phyloP scores from a whole-genome alignment of 2,113 vertebrate species.

The Gymnorhina tibicen region DNA sequence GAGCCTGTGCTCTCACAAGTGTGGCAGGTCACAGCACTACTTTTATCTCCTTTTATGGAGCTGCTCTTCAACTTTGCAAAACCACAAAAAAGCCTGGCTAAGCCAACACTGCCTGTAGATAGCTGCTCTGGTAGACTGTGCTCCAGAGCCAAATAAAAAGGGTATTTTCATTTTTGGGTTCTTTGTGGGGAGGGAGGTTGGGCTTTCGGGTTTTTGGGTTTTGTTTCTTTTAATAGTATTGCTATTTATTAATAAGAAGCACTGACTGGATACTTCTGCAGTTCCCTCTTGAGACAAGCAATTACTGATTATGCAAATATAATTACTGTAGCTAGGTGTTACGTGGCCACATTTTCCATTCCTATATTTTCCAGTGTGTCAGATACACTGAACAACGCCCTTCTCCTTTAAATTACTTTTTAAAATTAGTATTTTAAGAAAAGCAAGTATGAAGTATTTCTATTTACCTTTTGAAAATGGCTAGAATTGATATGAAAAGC shows the following conservation, averaged over 20 bases:
- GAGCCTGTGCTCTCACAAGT: not conserved
- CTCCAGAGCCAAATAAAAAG: not conserved
- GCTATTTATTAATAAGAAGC: not conserved
- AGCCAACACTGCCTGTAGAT: not conserved
- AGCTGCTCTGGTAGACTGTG: not conserved
- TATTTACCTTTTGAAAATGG: not conserved
- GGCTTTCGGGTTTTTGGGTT: not conserved
- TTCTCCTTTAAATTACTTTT: not conserved
- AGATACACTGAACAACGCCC: not conserved
- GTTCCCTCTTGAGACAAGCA: not conserved
- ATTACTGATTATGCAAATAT: not conserved
- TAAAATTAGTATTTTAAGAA: not conserved
- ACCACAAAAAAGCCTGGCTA: not conserved
- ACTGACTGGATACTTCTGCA: not conserved
- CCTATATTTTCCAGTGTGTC: not conserved
- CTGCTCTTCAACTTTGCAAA: not conserved
- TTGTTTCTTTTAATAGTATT: not conserved
- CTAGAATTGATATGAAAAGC: not conserved
- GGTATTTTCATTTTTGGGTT: not conserved
- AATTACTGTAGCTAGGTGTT: not conserved
- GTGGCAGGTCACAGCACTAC: not conserved
- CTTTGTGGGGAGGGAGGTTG: not conserved
- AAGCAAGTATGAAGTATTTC: not conserved
- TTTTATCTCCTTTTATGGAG: constrained; percentile 6
- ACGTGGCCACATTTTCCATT: not conserved